phyloP scores from a whole-genome alignment of 1,140 invertebrate species.

The Capitella teleta region DNA sequence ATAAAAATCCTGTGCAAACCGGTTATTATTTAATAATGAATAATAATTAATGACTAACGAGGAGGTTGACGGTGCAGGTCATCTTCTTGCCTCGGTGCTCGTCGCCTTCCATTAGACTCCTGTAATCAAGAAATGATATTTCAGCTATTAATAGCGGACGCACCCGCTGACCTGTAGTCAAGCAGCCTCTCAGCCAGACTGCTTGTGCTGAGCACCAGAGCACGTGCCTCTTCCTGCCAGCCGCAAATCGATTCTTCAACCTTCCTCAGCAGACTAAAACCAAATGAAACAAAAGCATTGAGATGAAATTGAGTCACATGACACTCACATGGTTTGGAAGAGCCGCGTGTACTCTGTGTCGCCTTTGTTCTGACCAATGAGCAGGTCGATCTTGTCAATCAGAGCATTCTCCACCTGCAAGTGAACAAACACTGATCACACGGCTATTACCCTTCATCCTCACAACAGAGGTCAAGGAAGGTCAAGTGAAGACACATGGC shows the following conservation, averaged over 20 bases:
- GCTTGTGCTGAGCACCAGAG: too few relatives aligned
- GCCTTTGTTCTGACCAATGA: constrained; percentile 84
- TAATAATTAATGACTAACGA: constrained; percentile 8
- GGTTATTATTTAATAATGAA: neutral
- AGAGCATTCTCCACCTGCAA: constrained; percentile 72
- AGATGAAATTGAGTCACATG: neutral
- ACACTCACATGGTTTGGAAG: constrained; percentile 85
- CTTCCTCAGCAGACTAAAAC: too few relatives aligned
- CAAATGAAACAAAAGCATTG: neutral
- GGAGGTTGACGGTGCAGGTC: constrained; percentile 15
- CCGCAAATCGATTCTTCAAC: too few relatives aligned
- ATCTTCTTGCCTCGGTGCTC: constrained; percentile 71
- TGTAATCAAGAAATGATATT: too few relatives aligned
- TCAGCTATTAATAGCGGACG: too few relatives aligned
- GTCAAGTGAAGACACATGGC: too few relatives aligned
- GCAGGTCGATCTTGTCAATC: constrained; percentile 83
- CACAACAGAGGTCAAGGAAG: too few relatives aligned
- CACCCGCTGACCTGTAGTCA: too few relatives aligned
- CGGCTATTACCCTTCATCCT: too few relatives aligned
- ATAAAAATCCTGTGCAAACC: constrained; percentile 52
- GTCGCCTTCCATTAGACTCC: constrained; percentile 80
- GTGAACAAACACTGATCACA: neutral
- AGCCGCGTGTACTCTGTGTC: constrained; percentile 79
- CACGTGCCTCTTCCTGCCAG: too few relatives aligned
- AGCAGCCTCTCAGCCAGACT: too few relatives aligned